Base-by-base conservation (phyloP, 2,113 vertebrate genomes). In the Cyrtonyx montezumae region DNA sequence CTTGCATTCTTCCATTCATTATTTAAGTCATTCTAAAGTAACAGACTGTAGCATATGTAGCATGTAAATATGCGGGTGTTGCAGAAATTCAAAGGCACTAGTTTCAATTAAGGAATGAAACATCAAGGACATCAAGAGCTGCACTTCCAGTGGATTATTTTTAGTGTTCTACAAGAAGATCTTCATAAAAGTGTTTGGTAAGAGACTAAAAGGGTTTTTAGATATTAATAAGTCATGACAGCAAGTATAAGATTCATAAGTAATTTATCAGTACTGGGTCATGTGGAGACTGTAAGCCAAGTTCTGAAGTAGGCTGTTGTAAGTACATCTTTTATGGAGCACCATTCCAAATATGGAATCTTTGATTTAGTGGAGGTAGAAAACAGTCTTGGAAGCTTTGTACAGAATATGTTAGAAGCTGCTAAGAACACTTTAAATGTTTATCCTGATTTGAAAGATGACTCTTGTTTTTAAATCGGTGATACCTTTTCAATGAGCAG, bases 171-270 rank as follows among this genome's bases (percentile, higher is more conserved):
- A 30, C 45, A 77, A 11, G 13, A 46, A 84, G 34, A 69, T 55
- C 45, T 70, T 87, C n/a, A 76, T 66, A 22, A 51, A 93, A 86
- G 20, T 59, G 34, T 74, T 93, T 79, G 71, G 46, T 79, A 83
- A 79, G 40, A 85, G 49, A 83, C n/a, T 95, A 67, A 94, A 91
- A 93, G 43, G 58, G 66, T 36, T 65, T 91, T 87, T 85, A 62
- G 58, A 95, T 53, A 66, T 86, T 91, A 95, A 97, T 76, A 92
- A 91, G 66, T 92, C 87, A 88, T 94, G 93, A 96, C 93, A 95
- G 87, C 75, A 95, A 94, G 88, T 23, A 91, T 23, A 91, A 68
- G 28, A 81, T 79, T 94, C 75, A 36, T 93, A 88, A 96, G 89
- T 89, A 94, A 94, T 96, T 91, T 94, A 94, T 94, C 69, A 94